These are phyloP conservation scores for Drosophila tani DNA, from an alignment of 1,140 invertebrate species.

Conservation along the genomic window DNA sequence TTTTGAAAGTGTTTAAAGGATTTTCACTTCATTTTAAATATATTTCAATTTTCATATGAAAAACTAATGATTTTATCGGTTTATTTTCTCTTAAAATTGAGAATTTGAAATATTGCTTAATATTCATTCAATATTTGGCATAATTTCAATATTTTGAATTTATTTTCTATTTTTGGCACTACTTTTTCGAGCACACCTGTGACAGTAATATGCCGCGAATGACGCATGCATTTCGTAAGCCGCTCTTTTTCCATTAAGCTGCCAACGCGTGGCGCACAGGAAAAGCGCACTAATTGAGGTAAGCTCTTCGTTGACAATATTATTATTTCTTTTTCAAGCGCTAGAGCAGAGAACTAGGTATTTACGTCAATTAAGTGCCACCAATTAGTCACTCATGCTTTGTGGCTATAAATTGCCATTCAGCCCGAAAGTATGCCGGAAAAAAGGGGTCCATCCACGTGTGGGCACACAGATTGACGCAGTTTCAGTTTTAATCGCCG, in stretches of 20 bases:
- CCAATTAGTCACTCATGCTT: slow-evolving; percentile 6
- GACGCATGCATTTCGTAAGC: slow-evolving; percentile 14
- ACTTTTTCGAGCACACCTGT: neutral
- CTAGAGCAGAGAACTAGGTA: neutral
- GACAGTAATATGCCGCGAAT: neutral
- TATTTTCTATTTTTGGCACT: neutral
- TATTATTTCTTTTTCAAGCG: neutral
- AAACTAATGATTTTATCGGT: no score
- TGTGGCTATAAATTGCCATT: neutral
- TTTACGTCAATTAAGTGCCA: slow-evolving; percentile 8
- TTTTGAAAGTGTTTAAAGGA: no score
- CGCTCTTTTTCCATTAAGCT: slow-evolving; percentile 7
- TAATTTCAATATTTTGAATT: neutral
- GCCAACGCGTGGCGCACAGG: slow-evolving; percentile 2
- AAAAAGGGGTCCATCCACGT: neutral
- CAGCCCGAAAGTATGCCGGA: slow-evolving; percentile 10
- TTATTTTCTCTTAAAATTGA: no score
- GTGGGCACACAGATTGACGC: neutral
- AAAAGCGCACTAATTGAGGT: slow-evolving; percentile 24
- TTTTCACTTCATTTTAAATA: neutral
- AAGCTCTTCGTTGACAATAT: slow-evolving; percentile 10
- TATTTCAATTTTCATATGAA: neutral
- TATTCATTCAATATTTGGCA: neutral
- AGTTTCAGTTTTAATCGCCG: neutral
- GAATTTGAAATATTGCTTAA: no score